A percentile compares a stretch with the other conserved stretches of the same genome.
Conservation (phyloP, 2,113 vertebrate genomes). For the Larimichthys crocea region DNA sequence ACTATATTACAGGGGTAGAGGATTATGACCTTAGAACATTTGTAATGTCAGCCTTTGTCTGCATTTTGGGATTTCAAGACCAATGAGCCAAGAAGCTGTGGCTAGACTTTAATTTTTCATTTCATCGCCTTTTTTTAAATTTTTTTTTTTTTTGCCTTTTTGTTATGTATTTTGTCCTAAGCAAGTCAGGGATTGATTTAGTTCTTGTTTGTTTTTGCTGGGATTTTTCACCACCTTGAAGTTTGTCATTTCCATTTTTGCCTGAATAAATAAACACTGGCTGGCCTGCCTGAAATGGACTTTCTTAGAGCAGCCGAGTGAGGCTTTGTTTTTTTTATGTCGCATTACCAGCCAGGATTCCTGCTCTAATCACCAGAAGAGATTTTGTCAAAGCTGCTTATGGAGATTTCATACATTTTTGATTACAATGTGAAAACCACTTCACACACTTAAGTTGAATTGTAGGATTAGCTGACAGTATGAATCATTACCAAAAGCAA, state of each 20-base stretch:
- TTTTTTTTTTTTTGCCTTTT: background rate
- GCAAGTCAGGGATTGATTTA: background rate
- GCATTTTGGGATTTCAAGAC: background rate
- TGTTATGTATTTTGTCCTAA: background rate
- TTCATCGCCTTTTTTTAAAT: background rate
- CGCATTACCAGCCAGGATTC: background rate
- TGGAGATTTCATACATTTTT: background rate
- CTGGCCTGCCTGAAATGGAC: background rate
- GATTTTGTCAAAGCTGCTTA: background rate
- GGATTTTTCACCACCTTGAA: background rate
- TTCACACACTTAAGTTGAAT: background rate
- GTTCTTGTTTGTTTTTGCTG: background rate
- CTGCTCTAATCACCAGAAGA: background rate
- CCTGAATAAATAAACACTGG: background rate
- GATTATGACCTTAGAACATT: background rate
- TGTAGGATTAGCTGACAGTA: background rate
- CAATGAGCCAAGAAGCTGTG: background rate
- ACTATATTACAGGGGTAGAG: no score
- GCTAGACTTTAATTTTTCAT: background rate
- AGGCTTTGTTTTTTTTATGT: background rate
- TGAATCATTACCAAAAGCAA: background rate
- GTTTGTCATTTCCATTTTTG: slow-evolving; percentile 1
- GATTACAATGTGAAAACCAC: background rate
- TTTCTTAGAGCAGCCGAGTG: background rate
- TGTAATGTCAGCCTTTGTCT: background rate